phyloP scores from a whole-genome alignment of 2,888 invertebrate genomes.

The Girardia tigrina region DNA sequence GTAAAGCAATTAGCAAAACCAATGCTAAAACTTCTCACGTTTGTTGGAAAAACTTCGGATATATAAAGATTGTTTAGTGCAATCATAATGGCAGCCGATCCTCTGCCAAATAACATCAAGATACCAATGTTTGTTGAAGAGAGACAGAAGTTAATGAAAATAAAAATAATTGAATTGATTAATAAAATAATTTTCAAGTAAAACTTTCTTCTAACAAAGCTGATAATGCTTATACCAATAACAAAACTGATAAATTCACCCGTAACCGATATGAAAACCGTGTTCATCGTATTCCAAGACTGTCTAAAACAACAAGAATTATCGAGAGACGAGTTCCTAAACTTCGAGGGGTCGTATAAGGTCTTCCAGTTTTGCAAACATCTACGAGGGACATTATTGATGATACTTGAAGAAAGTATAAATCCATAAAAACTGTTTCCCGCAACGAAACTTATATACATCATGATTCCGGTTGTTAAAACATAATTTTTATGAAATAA shows the following conservation, averaged over 20 bases:
- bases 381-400: not conserved
- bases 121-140: not conserved
- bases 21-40: not conserved
- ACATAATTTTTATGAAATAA: not conserved
- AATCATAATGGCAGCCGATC: not conserved
- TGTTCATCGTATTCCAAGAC: constrained; percentile 10
- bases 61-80: not conserved
- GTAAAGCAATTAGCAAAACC: not conserved
- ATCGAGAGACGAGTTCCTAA: not conserved
- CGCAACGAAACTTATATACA: not conserved
- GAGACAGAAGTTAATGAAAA: not conserved
- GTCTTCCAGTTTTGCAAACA: not conserved
- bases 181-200: not conserved
- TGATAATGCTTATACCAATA: not conserved
- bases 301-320: not conserved
- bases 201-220: not conserved
- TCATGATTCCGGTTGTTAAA: not conserved
- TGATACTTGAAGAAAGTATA: not conserved
- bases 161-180: not conserved
- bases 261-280: not conserved
- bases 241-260: not conserved
- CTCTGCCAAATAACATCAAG: constrained; percentile 1
- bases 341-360: not conserved
- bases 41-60: constrained; percentile 8
- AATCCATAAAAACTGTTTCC: not conserved